phyloP scores from a whole-genome alignment of 2,797 vertebrate genomes.

The Brachymystax lenok region DNA sequence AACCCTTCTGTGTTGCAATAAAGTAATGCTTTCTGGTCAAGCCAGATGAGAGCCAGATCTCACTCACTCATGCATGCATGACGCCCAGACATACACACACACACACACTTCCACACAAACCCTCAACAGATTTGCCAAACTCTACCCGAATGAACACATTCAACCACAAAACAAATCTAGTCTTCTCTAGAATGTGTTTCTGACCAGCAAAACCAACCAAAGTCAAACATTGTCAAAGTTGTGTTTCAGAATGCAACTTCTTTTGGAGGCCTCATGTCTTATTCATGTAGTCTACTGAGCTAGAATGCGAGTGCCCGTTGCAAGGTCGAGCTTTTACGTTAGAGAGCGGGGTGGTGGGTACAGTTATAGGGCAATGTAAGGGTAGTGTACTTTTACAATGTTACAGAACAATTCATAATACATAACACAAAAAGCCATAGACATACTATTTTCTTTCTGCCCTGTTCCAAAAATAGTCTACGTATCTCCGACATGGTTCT shows the following conservation, averaged over 20 bases:
- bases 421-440: slow-evolving; percentile 45
- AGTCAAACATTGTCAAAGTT: neutral
- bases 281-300: neutral
- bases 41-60: neutral
- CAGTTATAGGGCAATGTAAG: slow-evolving; percentile 25
- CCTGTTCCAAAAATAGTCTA: slow-evolving; percentile 22
- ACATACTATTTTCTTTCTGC: slow-evolving; percentile 16
- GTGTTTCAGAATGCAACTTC: neutral
- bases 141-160: neutral
- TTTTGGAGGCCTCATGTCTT: neutral
- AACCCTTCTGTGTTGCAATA: slow-evolving; percentile 37
- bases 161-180: neutral
- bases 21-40: slow-evolving; percentile 19
- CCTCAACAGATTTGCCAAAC: slow-evolving; percentile 5
- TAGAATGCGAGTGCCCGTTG: neutral
- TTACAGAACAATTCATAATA: slow-evolving; percentile 34
- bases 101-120: neutral
- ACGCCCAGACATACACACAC: neutral
- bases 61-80: slow-evolving; percentile 6
- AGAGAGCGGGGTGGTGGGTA: slow-evolving; percentile 1
- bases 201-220: neutral
- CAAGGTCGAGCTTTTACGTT: neutral
- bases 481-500: neutral
- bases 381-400: slow-evolving; percentile 16
- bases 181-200: neutral